Base-by-base conservation (phyloP, 2,113 vertebrate species). In the Cephalopholis sonnerati region DNA sequence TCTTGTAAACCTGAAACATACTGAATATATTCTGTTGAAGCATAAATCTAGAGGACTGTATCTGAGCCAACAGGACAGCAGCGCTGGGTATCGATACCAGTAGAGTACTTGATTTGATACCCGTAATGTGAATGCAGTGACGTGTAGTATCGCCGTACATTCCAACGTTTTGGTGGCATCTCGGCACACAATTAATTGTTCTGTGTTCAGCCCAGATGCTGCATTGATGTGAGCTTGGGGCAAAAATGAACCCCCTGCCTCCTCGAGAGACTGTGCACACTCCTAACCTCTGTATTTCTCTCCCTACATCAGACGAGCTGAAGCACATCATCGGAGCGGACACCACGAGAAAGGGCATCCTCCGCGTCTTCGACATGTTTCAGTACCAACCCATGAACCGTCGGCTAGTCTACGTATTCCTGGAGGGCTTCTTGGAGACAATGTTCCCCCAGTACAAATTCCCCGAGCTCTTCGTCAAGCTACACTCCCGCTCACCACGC, bases 351-450 rank as follows among this genome's bases (percentile, higher is more conserved):
- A 99, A 99, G 79, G 98, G 98, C 91, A 99, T 99, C 87, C 97
- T 99, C 85, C 97, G 98, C 1, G 97, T 99, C 87, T 99, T 99
- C 70, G 97, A 99, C 94, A 99, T 99, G 98, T 99, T 99, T 92
- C 98, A 99, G 95, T 96, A 99, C 87, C 96, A 97, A 87, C 97
- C 98, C 20, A 96, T 99, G 92, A 99, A 99, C 91, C 97, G 98
- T 15, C 96, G 98, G 67, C 96, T 99, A 89, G 97, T 97, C 76
- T 99, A 98, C 27, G 98, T 99, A 79, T 98, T 99, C 95, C 93
- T 99, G 84, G 98, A 99, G 95, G 98, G 98, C 89, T 98, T 99
- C 91, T 94, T 99, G 93, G 98, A 99, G 96, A 99, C 97, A 77
- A 96, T 99, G 92, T 99, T 99, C 94, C 97, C 98, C 22, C 97